phyloP scores from a whole-genome alignment of 1,140 invertebrate species.

The Drosophila quadrilineata region DNA sequence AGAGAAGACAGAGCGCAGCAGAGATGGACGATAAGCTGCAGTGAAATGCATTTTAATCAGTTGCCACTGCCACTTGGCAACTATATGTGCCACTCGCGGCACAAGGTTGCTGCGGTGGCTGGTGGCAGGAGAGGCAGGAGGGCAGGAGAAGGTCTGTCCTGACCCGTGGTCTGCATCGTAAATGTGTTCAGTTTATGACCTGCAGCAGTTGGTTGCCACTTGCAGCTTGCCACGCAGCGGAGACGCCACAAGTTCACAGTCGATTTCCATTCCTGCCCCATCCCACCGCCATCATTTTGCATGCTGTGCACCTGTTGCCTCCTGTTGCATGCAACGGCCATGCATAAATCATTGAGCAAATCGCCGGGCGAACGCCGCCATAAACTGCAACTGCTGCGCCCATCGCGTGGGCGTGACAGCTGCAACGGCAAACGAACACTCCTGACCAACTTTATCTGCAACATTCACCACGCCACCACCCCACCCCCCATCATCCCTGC shows the following conservation, averaged over 20 bases:
- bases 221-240: conserved; percentile 4
- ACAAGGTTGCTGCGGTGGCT: not conserved
- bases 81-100: not conserved
- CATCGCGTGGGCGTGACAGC: conserved; percentile 13
- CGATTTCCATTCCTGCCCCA: not conserved
- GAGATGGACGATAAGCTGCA: conserved; percentile 9
- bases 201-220: conserved; percentile 27
- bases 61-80: no score
- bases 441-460: no score
- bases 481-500: no score
- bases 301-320: conserved; percentile 18
- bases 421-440: not conserved
- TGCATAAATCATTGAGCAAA: conserved; percentile 61
- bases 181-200: conserved; percentile 51
- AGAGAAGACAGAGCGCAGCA: not conserved
- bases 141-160: conserved; percentile 32
- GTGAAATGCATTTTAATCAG: conserved; percentile 76
- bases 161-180: conserved; percentile 57
- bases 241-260: conserved; percentile 21
- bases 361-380: conserved; percentile 26
- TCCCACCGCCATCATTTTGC: not conserved
- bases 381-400: conserved; percentile 37
- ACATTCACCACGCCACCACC: no score
- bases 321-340: conserved; percentile 13
- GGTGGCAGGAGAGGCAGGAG: not conserved